These are phyloP conservation scores for Ernsta delagoae DNA, from an alignment of 2,888 invertebrate species.

Conservation along the genomic window DNA sequence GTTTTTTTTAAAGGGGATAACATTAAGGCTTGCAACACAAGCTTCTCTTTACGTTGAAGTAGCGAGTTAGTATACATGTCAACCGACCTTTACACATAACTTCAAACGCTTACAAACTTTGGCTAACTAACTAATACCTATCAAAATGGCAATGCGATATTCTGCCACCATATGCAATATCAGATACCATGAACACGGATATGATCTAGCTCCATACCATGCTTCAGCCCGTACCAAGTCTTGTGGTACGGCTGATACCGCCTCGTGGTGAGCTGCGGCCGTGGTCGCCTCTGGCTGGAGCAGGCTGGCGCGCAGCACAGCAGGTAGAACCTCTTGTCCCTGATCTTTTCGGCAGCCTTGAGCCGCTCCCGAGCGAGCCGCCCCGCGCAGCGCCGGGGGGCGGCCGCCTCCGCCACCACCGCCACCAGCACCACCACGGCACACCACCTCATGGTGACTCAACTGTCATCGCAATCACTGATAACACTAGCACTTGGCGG, in stretches of 20 bases:
- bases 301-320: constrained; percentile 70
- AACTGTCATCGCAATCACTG: constrained; percentile 26
- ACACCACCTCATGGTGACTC: constrained; percentile 59
- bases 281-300: constrained; percentile 53
- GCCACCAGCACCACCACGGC: constrained; percentile 47
- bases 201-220: constrained; percentile 73
- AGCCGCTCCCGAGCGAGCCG: constrained; percentile 71
- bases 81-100: too few species aligned
- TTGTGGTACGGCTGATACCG: constrained; percentile 76
- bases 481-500: not conserved
- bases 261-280: constrained; percentile 56
- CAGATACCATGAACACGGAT: not conserved
- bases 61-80: too few species aligned
- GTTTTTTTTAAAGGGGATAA: too few species aligned
- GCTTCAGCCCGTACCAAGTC: constrained; percentile 75
- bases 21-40: too few species aligned
- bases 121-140: too few species aligned
- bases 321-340: constrained; percentile 73
- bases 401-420: constrained; percentile 49
- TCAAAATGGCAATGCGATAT: too few species aligned
- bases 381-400: constrained; percentile 70
- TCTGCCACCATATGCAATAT: too few species aligned
- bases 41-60: not conserved
- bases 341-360: constrained; percentile 77
- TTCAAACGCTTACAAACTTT: too few species aligned